A percentile compares a stretch with the other conserved stretches of the same genome.
Evolutionary conservation across 1,140 invertebrate species (phyloP).

Genomic region (Panulirus ornatus): DNA sequence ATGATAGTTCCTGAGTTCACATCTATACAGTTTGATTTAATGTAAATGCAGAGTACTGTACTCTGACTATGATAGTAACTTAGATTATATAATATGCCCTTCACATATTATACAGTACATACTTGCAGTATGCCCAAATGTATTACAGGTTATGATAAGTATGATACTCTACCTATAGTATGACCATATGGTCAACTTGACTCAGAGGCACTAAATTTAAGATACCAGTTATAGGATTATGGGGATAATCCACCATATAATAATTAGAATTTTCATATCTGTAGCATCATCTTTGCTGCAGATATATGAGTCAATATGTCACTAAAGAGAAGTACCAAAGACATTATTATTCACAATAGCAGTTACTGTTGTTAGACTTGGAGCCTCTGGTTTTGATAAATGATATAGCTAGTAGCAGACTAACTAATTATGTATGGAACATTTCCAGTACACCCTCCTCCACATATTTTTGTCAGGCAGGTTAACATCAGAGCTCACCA

Average conservation of each 20-base stretch:
- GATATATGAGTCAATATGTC: background rate
- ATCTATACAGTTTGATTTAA: background rate
- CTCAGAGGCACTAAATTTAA: background rate
- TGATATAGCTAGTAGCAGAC: slow-evolving; percentile 16
- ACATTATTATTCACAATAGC: slow-evolving; percentile 17
- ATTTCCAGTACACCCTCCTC: slow-evolving; percentile 56
- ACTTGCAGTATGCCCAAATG: background rate
- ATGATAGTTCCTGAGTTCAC: background rate
- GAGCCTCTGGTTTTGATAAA: slow-evolving; percentile 20
- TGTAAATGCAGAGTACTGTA: background rate
- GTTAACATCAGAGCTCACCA: slow-evolving; percentile 38
- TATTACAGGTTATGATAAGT: background rate
- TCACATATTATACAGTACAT: background rate
- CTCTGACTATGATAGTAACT: background rate
- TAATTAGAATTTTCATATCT: background rate
- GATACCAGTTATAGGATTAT: background rate
- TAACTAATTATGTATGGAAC: slow-evolving; percentile 61
- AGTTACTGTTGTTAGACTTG: slow-evolving; percentile 43
- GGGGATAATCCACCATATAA: background rate
- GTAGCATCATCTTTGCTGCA: background rate
- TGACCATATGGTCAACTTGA: slow-evolving; percentile 53
- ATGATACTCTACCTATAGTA: slow-evolving; percentile 38
- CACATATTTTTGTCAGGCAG: slow-evolving; percentile 50
- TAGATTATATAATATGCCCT: background rate
- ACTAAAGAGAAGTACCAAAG: background rate